Base-by-base conservation (phyloP, 1,140 invertebrate species). In the Frieseomelitta varia region DNA sequence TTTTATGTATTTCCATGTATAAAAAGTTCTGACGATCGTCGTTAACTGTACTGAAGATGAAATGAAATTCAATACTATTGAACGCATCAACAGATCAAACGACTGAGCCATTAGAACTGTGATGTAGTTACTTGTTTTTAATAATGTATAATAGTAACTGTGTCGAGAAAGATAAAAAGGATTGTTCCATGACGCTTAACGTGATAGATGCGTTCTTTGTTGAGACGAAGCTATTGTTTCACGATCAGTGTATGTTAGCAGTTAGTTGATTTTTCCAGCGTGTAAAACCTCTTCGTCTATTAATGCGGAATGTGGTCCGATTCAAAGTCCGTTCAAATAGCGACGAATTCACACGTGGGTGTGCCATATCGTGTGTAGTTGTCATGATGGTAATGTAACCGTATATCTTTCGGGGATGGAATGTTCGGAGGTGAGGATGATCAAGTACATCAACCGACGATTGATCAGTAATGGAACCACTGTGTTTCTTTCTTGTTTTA, bases 351-450 rank as follows among this genome's bases (percentile, higher is more conserved):
- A 81, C 56, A 77, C 51, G 30, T 86, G 82, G 65, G 75, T 91
- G 87, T 91, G 90, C 87, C 90, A 91, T 91, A 89, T 78, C 61
- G 67, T 81, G 69, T 55, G 77, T 81, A 88, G 65, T 83, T 85
- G 84, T 90, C 84, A 88, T 51, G 79, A 85, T 89, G 56, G 27
- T 86, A 82, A 85, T 81, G 61, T 82, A 71, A 73, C 27, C 65
- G 19, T 84, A 84, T 88, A 75, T 85, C 86, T 84, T 84, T 86
- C 34, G 88, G 80, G 80, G 83, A 85, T 77, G 79, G 81, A 76
- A 73, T 73, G 63, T 81, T 81, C 34, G 67, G 55, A 81, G 77
- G 55, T 61, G 80, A 81, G 67, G 73, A 74, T 55, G 19, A 68
- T 72, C 39, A 17, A 30, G n/a, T 4, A 30, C 24, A 27, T 53